A percentile compares a stretch with the other conserved stretches of the same genome.
Evolutionary conservation across 1,140 invertebrate species (phyloP).

Genomic region (Subanguina moxae): DNA sequence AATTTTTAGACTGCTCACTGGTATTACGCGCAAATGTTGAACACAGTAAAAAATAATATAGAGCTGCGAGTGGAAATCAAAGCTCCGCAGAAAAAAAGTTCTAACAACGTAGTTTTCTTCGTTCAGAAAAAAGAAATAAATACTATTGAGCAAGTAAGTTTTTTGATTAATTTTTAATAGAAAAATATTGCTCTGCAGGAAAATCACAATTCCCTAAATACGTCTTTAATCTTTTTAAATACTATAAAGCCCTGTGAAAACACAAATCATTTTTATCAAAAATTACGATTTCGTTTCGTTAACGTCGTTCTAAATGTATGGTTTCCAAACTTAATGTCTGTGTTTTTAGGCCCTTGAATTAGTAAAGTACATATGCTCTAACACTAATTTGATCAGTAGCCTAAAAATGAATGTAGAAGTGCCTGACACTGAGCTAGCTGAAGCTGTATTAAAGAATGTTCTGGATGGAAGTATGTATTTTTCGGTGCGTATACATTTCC

Average conservation of each 20-base stretch:
- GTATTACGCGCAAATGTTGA: too few species aligned
- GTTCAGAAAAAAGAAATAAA: not conserved
- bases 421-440: conserved; percentile 18
- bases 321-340: too few species aligned
- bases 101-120: not conserved
- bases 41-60: too few species aligned
- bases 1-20: too few species aligned
- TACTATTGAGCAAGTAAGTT: not conserved
- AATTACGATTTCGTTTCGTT: too few species aligned
- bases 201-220: too few species aligned
- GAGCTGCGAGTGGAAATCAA: not conserved
- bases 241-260: too few species aligned
- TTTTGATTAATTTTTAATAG: not conserved
- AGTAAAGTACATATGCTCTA: conserved; percentile 17
- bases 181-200: conserved; percentile 4
- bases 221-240: too few species aligned
- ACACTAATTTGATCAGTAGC: conserved; percentile 11
- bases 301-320: too few species aligned
- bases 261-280: too few species aligned
- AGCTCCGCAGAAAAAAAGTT: not conserved
- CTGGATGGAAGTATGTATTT: not conserved
- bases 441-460: conserved; percentile 17
- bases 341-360: conserved; percentile 19
- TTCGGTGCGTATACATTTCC: too few species aligned
- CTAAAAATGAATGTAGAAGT: conserved; percentile 33